Evolutionary conservation across 2,797 vertebrate genomes (phyloP), one percentile per base, ranked within the genome.

Genomic region (Gorsachius magnificus): DNA sequence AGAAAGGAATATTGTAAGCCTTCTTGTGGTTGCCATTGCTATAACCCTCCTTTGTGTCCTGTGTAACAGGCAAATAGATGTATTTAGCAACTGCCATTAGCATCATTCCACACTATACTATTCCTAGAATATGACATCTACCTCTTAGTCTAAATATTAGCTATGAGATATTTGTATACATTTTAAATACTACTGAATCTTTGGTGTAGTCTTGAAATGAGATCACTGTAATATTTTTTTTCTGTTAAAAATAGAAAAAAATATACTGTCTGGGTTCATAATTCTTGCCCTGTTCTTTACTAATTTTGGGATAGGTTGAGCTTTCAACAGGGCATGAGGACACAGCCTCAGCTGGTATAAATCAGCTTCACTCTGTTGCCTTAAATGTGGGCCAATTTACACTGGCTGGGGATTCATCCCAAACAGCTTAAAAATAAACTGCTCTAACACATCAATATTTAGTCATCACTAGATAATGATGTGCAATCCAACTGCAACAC

Each of bases 51-150:
- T 95, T 96, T 97, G 93, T 97, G 89, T 96, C 96, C 95, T 81
- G 63, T 91, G 20, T 85, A 96, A 69, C 48, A 85, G 83, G 70
- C 70, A 89, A 89, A 97, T 95, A 97, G 87, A 88, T 97, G 92
- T 96, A 33, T 79, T 96, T 92, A 97, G 82, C 82, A 83, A 65
- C 81, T 95, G 71, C 94, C 95, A 91, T 96, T 95, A 97, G 87
- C 87, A 94, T 96, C 96, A 96, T 96, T 96, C 94, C 78, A 93
- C 94, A 92, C 82, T 95, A 24, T 95, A 92, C 89, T 87, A 56
- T 96, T 97, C 96, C 95, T 98, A 97, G 92, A 97, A 97, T 97
- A 97, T 97, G 95, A 93, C 97, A 98, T 97, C 97, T 98, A 98
- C 97, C 98, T 98, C 98, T 97, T 97, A 96, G 94, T 97, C 96